Conservation (phyloP, 2,888 invertebrate species). For the Macrophya alboannulata region DNA sequence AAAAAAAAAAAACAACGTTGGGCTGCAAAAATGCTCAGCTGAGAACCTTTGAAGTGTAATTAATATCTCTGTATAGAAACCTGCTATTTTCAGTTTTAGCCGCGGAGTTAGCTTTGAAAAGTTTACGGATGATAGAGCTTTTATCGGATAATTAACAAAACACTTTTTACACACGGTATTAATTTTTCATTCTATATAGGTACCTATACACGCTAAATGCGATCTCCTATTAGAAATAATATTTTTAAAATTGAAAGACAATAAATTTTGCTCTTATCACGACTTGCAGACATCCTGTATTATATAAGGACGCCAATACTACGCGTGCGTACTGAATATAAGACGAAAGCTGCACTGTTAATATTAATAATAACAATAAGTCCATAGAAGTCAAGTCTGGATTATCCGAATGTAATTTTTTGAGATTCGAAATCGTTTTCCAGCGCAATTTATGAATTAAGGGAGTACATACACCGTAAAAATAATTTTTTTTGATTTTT, state of each 20-base stretch:
- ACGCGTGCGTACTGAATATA: neutral
- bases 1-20: too few relatives aligned
- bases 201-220: neutral
- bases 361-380: neutral
- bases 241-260: neutral
- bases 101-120: neutral
- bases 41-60: slow-evolving; percentile 42
- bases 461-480: too few relatives aligned
- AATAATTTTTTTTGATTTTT: too few relatives aligned
- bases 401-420: neutral
- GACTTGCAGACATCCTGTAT: neutral
- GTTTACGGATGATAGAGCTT: neutral
- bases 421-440: neutral
- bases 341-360: neutral
- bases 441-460: neutral
- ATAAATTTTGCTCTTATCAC: neutral
- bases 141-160: neutral
- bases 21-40: neutral
- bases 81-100: neutral
- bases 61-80: slow-evolving; percentile 22
- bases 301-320: neutral
- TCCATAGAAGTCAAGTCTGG: neutral
- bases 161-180: neutral
- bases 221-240: neutral
- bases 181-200: neutral